Evolutionary conservation across 2,888 invertebrate species (phyloP), one percentile per base, ranked within the genome.

Genomic region (Dicyrtoma fusca): DNA sequence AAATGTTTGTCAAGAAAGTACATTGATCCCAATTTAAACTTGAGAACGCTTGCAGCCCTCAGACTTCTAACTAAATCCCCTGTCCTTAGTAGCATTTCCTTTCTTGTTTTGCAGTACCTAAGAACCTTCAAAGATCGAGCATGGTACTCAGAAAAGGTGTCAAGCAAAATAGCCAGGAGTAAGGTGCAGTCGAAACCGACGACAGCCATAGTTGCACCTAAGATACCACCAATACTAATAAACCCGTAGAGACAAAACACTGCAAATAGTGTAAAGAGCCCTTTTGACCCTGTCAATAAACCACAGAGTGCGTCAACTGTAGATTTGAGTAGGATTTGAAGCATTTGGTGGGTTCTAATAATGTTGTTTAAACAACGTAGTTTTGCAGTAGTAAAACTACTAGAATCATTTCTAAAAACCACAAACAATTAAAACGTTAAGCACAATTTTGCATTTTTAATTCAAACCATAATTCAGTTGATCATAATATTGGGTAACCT

Each of bases 221-320:
- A 4, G 13, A 63, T 45, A 19, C 63, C 63, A 1, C 21, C 11
- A 11, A 63, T 11, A 13, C 63, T 19, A 3, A 45, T 23, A 14
- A 23, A 45, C 14, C 63, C 63, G 23, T 63, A 63, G 21, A 45
- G 44, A 21, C 63, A 63, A 19, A 23, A 63, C 1, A 63, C 47
- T 17, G 47, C 47, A 13, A 63, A 45, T 3, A 23, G 17, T 1
- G 45, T 63, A 3, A 47, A 25, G 14, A 63, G 6, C 3, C 1
- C 2, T 47, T 63, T 45, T 10, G 44, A 45, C 14, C 47, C 47
- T n/a, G 1, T 11, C 1, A 47, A 4, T 11, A 63, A 8, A 1
- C 5, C 2, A 10, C 19, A 1, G 14, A 1, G 1, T 4, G 11
- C 5, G n/a, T 61, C 34, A 14, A 34, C 11, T 17, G 17, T 13